Conservation (phyloP, 1,140 invertebrate species). For the Solen grandis region DNA sequence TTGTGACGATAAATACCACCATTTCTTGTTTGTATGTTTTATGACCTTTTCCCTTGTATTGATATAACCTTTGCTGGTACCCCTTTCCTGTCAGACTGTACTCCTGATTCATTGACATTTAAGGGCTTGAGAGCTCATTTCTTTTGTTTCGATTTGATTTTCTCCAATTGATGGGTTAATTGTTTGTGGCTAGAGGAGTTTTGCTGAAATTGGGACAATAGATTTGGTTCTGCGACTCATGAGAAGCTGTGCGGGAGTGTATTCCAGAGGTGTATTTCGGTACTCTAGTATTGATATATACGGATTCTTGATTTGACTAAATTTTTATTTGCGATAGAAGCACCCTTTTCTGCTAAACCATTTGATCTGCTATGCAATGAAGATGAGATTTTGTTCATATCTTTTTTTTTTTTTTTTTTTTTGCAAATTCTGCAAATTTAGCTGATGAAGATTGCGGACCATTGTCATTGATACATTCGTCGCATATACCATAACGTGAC, state of each 20-base stretch:
- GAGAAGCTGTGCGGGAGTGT: not conserved
- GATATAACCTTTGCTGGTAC: not conserved
- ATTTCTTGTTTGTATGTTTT: constrained; percentile 9
- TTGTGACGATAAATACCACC: constrained; percentile 1
- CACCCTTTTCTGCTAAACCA: not conserved
- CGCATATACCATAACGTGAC: constrained; percentile 2
- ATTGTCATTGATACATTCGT: constrained; percentile 2
- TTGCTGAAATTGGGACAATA: not conserved
- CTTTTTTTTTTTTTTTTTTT: constrained; percentile 8
- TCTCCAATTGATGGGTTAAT: too few relatives aligned
- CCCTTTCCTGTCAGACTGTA: not conserved
- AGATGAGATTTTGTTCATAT: not conserved
- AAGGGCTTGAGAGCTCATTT: not conserved
- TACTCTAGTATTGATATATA: not conserved
- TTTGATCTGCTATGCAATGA: not conserved
- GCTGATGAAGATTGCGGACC: constrained; percentile 22
- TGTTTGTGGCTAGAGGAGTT: too few relatives aligned
- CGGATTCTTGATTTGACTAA: not conserved
- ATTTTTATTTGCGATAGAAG: not conserved
- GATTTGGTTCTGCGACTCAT: not conserved
- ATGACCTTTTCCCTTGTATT: constrained; percentile 13
- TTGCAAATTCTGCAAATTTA: constrained; percentile 28
- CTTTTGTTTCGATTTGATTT: too few relatives aligned
- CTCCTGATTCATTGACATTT: constrained; percentile 3
- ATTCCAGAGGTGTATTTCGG: not conserved